Evolutionary conservation across 2,113 vertebrate genomes (phyloP), one percentile per base, ranked within the genome.

Genomic region (Thunnus maccoyii): DNA sequence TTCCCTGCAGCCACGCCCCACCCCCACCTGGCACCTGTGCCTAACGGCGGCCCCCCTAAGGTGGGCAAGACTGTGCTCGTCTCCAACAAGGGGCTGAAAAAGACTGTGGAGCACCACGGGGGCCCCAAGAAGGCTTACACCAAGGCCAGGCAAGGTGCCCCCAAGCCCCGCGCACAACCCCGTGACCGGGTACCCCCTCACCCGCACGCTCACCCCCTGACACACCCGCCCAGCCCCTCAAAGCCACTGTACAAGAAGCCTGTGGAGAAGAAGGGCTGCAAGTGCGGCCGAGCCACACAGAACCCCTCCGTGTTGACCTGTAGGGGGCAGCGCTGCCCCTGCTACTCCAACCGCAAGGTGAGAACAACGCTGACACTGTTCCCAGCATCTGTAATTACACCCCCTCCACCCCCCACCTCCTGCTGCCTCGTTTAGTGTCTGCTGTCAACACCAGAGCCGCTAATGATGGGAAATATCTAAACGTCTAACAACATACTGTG

Each of bases 291-390:
- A 91, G 98, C 98, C 89, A 99, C 98, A 55, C 98, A 99, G 96
- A 99, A 99, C 96, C 98, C 98, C 94, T 99, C 98, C 89, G 98
- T 99, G 97, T 96, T 99, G 97, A 99, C 98, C 86, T 99, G 98
- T 78, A 97, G 98, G 90, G 98, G 98, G 95, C 98, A 99, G 94
- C 97, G 98, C 84, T 99, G 98, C 92, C 98, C 98, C 91, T 99
- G 98, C 90, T 99, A 99, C 87, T 99, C 98, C 54, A 99, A 99
- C 95, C 97, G 98, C 87, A 99, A 99, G 96, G 93, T 94, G 70
- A 92, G 89, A 60, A 0, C 27, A 1, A 2, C 0, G 1, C 6
- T 22, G 58, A 50, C 0, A 2, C 17, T 13, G 15, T 16, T 12
- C 6, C 3, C 12, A 22, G 8, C 30, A 20, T 14, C 50, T 30